phyloP scores from a whole-genome alignment of 1,140 invertebrate species.

The Apis cerana region DNA sequence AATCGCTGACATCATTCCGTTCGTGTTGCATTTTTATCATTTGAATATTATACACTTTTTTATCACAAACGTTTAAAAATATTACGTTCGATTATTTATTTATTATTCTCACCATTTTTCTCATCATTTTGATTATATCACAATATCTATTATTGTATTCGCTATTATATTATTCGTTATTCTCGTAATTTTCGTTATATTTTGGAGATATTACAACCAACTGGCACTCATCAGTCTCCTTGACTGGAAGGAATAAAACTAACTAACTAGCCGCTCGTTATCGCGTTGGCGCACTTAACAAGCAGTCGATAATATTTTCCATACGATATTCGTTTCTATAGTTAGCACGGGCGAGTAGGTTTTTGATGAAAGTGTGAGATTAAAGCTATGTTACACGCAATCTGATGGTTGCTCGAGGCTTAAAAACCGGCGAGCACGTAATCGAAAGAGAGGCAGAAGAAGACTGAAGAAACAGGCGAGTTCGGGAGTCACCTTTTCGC shows the following conservation, averaged over 20 bases:
- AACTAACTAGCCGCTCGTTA: not conserved
- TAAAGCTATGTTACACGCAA: not conserved
- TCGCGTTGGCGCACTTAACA: not conserved
- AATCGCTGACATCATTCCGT: not conserved
- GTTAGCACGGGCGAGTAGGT: not conserved
- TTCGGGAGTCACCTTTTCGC: conserved; percentile 19
- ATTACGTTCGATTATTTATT: too few species aligned
- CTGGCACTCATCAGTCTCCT: too few species aligned
- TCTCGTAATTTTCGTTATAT: too few species aligned
- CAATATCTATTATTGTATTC: too few species aligned
- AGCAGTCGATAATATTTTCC: not conserved
- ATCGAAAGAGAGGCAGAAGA: conserved; percentile 25
- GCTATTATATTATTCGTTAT: too few species aligned
- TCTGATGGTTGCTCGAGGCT: not conserved
- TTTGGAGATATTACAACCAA: too few species aligned
- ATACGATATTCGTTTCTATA: not conserved
- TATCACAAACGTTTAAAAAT: not conserved
- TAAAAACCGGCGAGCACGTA: not conserved
- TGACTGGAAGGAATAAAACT: not conserved
- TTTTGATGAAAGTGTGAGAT: conserved; percentile 6
- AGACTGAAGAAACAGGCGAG: conserved; percentile 28
- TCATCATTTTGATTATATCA: too few species aligned
- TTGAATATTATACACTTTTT: not conserved
- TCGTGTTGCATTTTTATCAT: not conserved
- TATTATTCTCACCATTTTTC: too few species aligned